phyloP scores from a whole-genome alignment of 2,888 invertebrate genomes.

The Sphaeridia pumilis region DNA sequence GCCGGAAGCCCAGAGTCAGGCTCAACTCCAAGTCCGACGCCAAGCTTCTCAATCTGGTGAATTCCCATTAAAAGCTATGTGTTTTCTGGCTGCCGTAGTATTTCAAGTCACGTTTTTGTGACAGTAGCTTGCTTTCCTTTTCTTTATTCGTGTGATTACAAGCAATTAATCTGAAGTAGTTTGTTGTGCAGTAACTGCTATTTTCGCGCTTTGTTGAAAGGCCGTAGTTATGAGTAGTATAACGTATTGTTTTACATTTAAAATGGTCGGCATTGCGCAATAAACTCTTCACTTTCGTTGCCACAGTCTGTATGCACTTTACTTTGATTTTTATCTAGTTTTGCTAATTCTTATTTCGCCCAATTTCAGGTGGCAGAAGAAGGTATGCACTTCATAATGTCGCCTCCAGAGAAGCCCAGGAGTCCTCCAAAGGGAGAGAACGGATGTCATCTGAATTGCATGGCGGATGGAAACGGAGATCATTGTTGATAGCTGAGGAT shows the following conservation, averaged over 20 bases:
- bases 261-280: no score
- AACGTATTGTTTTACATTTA: background rate
- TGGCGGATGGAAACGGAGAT: constrained; percentile 1
- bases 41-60: constrained; percentile 31
- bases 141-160: constrained; percentile 1
- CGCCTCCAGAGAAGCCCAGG: constrained; percentile 17
- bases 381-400: constrained; percentile 27
- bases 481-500: no score
- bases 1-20: constrained; percentile 53
- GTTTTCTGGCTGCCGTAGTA: background rate
- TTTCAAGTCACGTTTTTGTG: no score
- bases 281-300: no score
- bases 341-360: no score
- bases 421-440: background rate
- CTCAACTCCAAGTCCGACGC: constrained; percentile 17
- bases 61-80: constrained; percentile 14
- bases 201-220: background rate
- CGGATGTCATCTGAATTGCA: background rate
- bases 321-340: no score
- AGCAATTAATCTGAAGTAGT: background rate
- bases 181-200: no score
- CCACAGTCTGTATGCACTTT: no score
- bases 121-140: no score
- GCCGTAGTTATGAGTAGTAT: no score
- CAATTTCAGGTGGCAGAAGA: constrained; percentile 25